Conservation (phyloP, 23 tunicate species). For the Trididemnum nubilum region DNA sequence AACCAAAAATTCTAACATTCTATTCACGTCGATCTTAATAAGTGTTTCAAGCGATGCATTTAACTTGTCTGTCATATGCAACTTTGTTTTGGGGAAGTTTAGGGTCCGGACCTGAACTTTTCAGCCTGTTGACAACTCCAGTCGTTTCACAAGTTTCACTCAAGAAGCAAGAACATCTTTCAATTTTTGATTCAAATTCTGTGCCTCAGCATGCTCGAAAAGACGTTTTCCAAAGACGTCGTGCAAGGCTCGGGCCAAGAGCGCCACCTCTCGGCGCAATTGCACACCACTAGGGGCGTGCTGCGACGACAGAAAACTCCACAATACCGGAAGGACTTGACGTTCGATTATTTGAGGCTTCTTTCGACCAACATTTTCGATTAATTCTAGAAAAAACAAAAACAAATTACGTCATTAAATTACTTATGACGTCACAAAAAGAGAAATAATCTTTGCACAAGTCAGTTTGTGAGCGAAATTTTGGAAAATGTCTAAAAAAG, state of each 20-base stretch:
- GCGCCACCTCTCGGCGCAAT: slow-evolving; percentile 46
- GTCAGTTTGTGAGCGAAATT: background rate
- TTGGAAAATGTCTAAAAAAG: too few species aligned
- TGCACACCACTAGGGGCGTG: slow-evolving; percentile 37
- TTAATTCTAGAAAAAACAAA: slow-evolving; percentile 42
- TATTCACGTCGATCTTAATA: too few species aligned
- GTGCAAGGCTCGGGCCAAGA: slow-evolving; percentile 48
- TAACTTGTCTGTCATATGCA: too few species aligned
- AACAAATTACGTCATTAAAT: too few species aligned
- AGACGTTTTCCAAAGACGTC: slow-evolving; percentile 40
- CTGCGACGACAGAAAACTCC: slow-evolving; percentile 51
- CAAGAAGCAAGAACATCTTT: slow-evolving; percentile 20
- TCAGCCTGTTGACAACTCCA: too few species aligned
- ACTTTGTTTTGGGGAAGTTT: too few species aligned
- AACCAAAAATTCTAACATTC: too few species aligned
- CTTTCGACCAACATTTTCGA: slow-evolving; percentile 25
- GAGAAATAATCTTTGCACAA: background rate
- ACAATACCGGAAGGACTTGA: slow-evolving; percentile 70
- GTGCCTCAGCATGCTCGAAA: slow-evolving; percentile 60
- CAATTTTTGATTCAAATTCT: slow-evolving; percentile 12
- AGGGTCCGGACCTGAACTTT: too few species aligned
- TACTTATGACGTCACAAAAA: too few species aligned
- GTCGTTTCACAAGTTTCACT: too few species aligned
- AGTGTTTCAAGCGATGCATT: too few species aligned
- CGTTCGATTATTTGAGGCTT: slow-evolving; percentile 58